A percentile compares a stretch with the other conserved stretches of the same genome.
These are phyloP conservation scores for Rotaria sp. DNA, from an alignment of 2,888 invertebrate species.

Conservation along the genomic window DNA sequence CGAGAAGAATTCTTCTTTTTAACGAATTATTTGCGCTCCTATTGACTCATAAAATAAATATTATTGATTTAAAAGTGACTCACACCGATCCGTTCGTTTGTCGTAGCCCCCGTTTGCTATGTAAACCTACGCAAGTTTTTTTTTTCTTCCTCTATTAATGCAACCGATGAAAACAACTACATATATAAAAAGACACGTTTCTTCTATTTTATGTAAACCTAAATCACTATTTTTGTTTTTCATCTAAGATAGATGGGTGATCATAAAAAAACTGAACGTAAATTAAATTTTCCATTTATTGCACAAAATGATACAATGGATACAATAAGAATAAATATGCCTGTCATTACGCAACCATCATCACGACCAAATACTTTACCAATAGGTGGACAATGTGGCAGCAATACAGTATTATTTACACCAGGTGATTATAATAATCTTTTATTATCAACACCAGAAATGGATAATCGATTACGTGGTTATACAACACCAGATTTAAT, in stretches of 20 bases:
- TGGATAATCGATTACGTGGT: background rate
- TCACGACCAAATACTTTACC: background rate
- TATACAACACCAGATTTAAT: background rate
- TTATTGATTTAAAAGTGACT: no score
- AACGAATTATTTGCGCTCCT: no score
- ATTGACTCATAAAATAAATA: background rate
- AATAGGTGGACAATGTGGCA: background rate
- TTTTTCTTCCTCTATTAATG: background rate
- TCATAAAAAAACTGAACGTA: background rate
- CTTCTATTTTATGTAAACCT: background rate
- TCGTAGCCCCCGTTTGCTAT: no score
- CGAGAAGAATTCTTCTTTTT: no score
- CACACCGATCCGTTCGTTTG: no score
- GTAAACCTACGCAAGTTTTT: background rate
- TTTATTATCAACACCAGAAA: background rate
- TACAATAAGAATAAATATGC: background rate
- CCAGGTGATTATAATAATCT: background rate
- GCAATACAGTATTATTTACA: background rate
- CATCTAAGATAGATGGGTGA: background rate
- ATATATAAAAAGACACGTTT: background rate
- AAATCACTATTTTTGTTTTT: background rate
- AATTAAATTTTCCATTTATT: background rate
- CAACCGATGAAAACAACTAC: background rate
- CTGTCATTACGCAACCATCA: background rate
- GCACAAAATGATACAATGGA: background rate